Conservation (phyloP, 2,113 vertebrate species). For the Saccopteryx bilineata region DNA sequence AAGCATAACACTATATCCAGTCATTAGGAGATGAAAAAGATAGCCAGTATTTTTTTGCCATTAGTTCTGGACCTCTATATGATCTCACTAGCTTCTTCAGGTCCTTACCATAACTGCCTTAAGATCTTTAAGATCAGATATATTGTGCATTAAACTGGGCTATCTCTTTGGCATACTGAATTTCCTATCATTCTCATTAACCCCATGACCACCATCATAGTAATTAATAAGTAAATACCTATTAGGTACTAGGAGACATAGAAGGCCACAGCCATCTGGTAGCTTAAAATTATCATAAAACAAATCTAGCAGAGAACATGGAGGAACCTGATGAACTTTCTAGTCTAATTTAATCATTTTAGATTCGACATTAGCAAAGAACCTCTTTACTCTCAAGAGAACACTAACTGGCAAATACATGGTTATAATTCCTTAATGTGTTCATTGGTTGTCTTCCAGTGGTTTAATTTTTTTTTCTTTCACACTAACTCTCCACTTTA, state of each 20-base stretch:
- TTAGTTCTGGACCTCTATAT: neutral
- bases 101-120: neutral
- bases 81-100: neutral
- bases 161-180: neutral
- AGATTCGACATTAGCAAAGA: neutral
- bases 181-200: slow-evolving; percentile 10
- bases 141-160: neutral
- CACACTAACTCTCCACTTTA: neutral
- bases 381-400: neutral
- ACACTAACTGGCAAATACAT: neutral
- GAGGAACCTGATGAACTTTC: neutral
- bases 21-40: neutral
- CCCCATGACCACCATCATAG: neutral
- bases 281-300: slow-evolving; percentile 29
- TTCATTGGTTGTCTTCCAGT: slow-evolving; percentile 17
- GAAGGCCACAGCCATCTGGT: neutral
- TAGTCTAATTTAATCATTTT: neutral
- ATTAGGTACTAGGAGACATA: neutral
- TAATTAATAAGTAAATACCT: neutral
- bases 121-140: neutral
- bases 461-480: slow-evolving; percentile 14
- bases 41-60: neutral
- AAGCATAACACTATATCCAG: neutral
- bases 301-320: neutral
- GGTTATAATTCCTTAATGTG: neutral